Percentiles rank a stretch among this genome's conserved stretches.
Evolutionary conservation across 2,113 vertebrate species (phyloP).

Genomic region (Apus apus): DNA sequence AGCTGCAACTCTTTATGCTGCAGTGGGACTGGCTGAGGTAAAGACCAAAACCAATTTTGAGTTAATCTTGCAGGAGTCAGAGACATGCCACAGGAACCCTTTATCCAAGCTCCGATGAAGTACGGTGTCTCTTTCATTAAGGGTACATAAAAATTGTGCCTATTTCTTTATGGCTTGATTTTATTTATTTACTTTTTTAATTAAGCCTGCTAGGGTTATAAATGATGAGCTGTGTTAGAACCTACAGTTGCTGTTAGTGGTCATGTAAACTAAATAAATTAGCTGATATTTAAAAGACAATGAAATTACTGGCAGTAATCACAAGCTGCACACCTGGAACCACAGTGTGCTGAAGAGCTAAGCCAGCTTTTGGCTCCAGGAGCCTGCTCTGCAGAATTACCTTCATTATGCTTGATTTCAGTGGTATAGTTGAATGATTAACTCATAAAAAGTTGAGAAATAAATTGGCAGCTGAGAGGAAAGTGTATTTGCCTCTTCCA

Average conservation of each 20-base stretch:
- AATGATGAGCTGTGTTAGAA: not conserved
- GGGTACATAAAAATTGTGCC: not conserved
- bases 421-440: not conserved
- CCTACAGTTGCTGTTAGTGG: not conserved
- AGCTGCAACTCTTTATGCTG: not conserved
- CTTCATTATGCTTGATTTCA: not conserved
- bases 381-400: not conserved
- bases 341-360: not conserved
- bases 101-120: not conserved
- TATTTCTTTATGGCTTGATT: not conserved
- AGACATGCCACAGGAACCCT: not conserved
- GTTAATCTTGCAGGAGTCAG: not conserved
- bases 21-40: not conserved
- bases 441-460: not conserved
- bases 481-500: not conserved
- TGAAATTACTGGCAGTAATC: not conserved
- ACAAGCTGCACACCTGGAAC: not conserved
- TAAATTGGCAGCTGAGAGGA: not conserved
- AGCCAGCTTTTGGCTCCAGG: not conserved
- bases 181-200: not conserved
- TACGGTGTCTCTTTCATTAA: not conserved
- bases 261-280: not conserved
- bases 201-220: not conserved
- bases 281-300: constrained; percentile 16
- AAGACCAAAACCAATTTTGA: not conserved